A percentile compares a stretch with the other conserved stretches of the same genome.
phyloP scores from a whole-genome alignment of 2,888 invertebrate species.

The Leucozona laternaria region DNA sequence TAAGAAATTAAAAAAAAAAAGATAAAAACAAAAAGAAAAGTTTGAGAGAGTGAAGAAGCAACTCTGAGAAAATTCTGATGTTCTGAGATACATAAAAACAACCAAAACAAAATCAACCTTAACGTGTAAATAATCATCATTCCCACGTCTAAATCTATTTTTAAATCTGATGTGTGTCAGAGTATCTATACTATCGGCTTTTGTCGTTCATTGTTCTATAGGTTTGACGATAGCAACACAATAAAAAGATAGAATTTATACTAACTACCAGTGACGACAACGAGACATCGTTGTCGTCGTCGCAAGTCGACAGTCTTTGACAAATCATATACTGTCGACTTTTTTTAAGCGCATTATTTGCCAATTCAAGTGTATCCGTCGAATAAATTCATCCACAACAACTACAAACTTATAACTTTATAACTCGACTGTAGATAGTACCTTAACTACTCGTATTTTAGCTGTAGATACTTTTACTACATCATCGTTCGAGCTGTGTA shows the following conservation, averaged over 20 bases:
- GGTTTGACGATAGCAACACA: conserved; percentile 32
- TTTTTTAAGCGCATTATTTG: conserved; percentile 36
- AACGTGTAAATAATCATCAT: conserved; percentile 76
- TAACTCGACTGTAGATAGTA: conserved; percentile 55
- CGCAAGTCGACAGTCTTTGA: conserved; percentile 21
- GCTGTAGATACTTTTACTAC: conserved; percentile 37
- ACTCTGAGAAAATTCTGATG: background rate
- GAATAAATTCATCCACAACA: conserved; percentile 43
- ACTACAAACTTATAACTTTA: conserved; percentile 45
- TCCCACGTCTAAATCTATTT: conserved; percentile 80
- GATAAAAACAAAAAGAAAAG: conserved; percentile 1
- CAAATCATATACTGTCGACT: conserved; percentile 44
- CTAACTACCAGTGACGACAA: conserved; percentile 4
- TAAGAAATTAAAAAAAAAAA: conserved; percentile 16
- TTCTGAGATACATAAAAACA: conserved; percentile 31
- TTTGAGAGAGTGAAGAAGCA: conserved; percentile 30
- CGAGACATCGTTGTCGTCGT: conserved; percentile 14
- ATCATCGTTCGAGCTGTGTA: conserved; percentile 21
- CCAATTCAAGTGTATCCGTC: conserved; percentile 37
- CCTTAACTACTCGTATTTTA: conserved; percentile 3
- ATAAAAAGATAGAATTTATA: conserved; percentile 29
- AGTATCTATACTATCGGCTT: conserved; percentile 47
- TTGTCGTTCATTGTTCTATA: conserved; percentile 34
- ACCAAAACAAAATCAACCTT: conserved; percentile 72
- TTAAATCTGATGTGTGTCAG: conserved; percentile 79